These are phyloP conservation scores for Sphyrna mokarran DNA, from an alignment of 2,113 vertebrate species.

Conservation along the genomic window DNA sequence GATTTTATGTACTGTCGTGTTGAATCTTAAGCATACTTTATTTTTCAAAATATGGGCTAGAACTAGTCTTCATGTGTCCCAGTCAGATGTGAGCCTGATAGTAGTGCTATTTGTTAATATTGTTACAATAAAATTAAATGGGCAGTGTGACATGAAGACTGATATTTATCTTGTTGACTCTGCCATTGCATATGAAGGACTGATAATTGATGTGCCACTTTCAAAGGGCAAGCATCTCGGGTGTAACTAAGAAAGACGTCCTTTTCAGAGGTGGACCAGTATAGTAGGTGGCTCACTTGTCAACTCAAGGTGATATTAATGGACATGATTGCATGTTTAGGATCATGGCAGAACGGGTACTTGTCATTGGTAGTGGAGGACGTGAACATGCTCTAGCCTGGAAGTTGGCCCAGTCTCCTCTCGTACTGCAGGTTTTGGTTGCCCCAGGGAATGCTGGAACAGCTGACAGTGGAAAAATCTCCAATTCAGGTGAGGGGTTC, in stretches of 20 bases:
- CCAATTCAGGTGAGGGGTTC: constrained; percentile 66
- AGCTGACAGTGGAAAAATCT: constrained; percentile 63
- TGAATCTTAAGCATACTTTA: not conserved
- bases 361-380: constrained; percentile 78
- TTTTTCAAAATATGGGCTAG: not conserved
- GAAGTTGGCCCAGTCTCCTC: constrained; percentile 75
- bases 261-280: not conserved
- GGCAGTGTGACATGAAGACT: not conserved
- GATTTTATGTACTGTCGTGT: not conserved
- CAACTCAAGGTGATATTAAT: not conserved
- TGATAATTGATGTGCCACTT: not conserved
- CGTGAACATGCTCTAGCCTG: constrained; percentile 82
- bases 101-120: not conserved
- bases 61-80: not conserved
- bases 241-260: not conserved
- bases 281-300: not conserved
- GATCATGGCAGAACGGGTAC: constrained; percentile 72
- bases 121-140: not conserved
- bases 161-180: not conserved
- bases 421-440: constrained; percentile 71
- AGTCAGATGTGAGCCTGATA: not conserved
- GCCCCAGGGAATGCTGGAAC: constrained; percentile 81
- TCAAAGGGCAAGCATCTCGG: not conserved
- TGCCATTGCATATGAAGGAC: not conserved
- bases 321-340: constrained; percentile 40